Conservation (phyloP, 2,797 vertebrate species). For the Tenualosa ilisha region DNA sequence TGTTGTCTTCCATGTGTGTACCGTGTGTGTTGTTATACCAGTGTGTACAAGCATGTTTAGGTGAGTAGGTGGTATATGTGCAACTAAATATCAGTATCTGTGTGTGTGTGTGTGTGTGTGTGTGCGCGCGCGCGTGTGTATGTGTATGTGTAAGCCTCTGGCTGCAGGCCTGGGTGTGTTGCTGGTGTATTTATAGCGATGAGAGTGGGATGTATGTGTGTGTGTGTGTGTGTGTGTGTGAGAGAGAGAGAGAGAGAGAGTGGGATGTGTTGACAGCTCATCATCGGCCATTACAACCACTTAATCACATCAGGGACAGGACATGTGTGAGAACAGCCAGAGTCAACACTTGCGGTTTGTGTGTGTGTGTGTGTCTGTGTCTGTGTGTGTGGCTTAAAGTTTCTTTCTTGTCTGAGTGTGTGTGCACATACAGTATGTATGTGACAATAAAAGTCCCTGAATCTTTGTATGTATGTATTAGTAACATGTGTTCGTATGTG, state of each 20-base stretch:
- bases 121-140: neutral
- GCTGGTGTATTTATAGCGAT: constrained; percentile 41
- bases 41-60: too few relatives aligned
- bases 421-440: neutral
- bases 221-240: too few relatives aligned
- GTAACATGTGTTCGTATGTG: constrained; percentile 24
- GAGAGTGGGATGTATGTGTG: neutral
- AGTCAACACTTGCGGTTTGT: constrained; percentile 28
- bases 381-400: neutral
- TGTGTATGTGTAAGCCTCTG: neutral
- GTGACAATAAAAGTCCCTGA: too few relatives aligned
- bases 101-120: neutral
- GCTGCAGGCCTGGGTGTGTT: constrained; percentile 3
- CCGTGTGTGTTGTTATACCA: neutral
- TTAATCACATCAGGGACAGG: constrained; percentile 43
- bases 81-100: neutral
- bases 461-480: neutral
- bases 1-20: neutral
- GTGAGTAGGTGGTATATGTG: neutral
- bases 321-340: constrained; percentile 35
- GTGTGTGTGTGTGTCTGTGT: neutral
- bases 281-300: constrained; percentile 39
- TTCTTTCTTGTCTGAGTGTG: neutral
- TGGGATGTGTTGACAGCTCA: constrained; percentile 31
- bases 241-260: too few relatives aligned